A percentile compares a stretch with the other conserved stretches of the same genome.
Evolutionary conservation across 92 coral and sea anemone species (phyloP).

Genomic region (Parazoanthus swiftii): DNA sequence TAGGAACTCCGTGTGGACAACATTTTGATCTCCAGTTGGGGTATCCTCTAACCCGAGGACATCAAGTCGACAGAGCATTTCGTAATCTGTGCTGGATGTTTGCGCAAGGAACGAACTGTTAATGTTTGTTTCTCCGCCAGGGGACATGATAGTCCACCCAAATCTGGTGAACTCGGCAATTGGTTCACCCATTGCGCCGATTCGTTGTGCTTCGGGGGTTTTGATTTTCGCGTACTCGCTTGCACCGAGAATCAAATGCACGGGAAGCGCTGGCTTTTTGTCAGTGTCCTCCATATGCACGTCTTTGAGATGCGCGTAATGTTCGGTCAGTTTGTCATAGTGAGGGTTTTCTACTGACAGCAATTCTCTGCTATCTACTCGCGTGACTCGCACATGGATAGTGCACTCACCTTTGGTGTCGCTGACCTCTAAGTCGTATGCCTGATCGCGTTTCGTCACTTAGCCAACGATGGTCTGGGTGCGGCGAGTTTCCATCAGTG

Average conservation of each 20-base stretch:
- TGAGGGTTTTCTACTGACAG: slow-evolving; percentile 55
- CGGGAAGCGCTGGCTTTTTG: too few relatives aligned
- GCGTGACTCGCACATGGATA: slow-evolving; percentile 50
- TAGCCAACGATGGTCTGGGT: slow-evolving; percentile 59
- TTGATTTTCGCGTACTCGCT: too few relatives aligned
- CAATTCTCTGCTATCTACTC: slow-evolving; percentile 52
- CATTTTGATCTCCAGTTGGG: slow-evolving; percentile 57
- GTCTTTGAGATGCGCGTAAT: slow-evolving; percentile 55
- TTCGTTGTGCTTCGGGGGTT: too few relatives aligned
- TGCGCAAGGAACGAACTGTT: slow-evolving; percentile 53
- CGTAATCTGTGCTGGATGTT: slow-evolving; percentile 53
- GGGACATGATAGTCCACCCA: too few relatives aligned
- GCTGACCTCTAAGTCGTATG: slow-evolving; percentile 49
- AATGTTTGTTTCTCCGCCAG: too few relatives aligned
- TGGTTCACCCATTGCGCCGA: too few relatives aligned
- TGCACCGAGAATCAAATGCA: too few relatives aligned
- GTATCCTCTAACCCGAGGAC: slow-evolving; percentile 60
- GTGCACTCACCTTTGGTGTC: slow-evolving; percentile 47
- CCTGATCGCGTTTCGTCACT: slow-evolving; percentile 38
- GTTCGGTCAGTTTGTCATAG: slow-evolving; percentile 42
- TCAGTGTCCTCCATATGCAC: too few relatives aligned
- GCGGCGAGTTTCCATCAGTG: slow-evolving; percentile 34
- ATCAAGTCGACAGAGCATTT: slow-evolving; percentile 62
- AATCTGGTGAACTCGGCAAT: too few relatives aligned
- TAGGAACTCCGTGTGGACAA: slow-evolving; percentile 59